Base-by-base conservation (phyloP, 2,113 vertebrate genomes). In the Tautogolabrus adspersus region DNA sequence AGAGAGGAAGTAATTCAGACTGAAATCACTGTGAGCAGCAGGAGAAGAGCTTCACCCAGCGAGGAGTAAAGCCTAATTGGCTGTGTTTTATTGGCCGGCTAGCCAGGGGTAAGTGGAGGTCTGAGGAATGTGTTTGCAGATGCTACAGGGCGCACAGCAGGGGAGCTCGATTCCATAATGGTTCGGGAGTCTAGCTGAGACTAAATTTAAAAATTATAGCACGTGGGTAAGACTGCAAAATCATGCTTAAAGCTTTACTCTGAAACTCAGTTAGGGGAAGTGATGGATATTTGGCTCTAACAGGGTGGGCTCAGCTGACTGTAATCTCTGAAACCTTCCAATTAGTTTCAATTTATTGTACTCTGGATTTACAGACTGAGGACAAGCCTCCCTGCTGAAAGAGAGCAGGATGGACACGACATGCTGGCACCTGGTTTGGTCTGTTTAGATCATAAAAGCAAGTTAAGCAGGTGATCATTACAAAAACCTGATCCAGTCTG, bases 61-160 rank as follows among this genome's bases (percentile, higher is more conserved):
- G 56, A 69, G 81, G 71, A 85, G 86, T 57, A 59, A 86, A 82
- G 75, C 70, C 85, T 89, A 89, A 90, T 89, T 91, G 85, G 62
- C 75, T 81, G n/a, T 80, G 76, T 87, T 91, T 91, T 91, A 90
- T 83, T 87, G 83, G 52, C 82, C 18, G 42, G 78, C 70, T 67
- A 75, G 84, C 40, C 78, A 77, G 87, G 84, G 87, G 72, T 77
- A 88, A 88, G 84, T 76, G 77, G 65, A 87, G 56, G 78, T 68
- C 83, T 82, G 74, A 85, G 79, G 81, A 84, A 87, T 84, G 86
- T 77, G 88, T 87, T 91, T 90, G 77, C 77, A 72, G 88, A 87
- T 81, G 83, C 84, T 82, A 68, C 78, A 49, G 86, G 68, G 58
- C 13, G 68, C 75, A 75, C 84, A 64, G 72, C 84, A 10, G 82